A percentile compares a stretch with the other conserved stretches of the same genome.
Evolutionary conservation across 2,113 vertebrate species (phyloP).

Genomic region (Microtus richardsoni): DNA sequence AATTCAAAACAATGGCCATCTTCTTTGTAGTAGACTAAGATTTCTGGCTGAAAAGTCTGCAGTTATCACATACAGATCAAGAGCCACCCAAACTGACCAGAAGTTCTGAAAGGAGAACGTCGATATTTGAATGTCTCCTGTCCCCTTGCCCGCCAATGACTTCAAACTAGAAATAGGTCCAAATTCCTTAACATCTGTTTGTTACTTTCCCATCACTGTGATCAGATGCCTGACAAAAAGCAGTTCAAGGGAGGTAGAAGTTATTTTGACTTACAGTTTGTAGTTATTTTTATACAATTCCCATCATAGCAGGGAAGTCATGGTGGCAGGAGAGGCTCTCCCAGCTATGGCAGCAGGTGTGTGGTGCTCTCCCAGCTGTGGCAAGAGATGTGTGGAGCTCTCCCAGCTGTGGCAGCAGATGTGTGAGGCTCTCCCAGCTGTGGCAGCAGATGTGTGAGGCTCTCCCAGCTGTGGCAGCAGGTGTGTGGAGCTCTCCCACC

Average conservation of each 20-base stretch:
- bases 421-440: neutral
- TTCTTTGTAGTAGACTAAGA: conserved; percentile 25
- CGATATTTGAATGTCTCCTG: neutral
- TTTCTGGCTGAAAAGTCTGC: neutral
- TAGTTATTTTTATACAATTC: too few species aligned
- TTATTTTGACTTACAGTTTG: neutral
- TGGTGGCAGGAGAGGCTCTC: neutral
- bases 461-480: neutral
- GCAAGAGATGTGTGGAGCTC: too few species aligned
- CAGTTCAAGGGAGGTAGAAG: neutral
- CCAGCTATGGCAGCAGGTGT: too few species aligned
- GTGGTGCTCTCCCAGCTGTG: too few species aligned
- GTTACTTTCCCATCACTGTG: neutral
- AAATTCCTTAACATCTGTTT: neutral
- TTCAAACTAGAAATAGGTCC: conserved; percentile 3
- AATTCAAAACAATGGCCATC: conserved; percentile 20
- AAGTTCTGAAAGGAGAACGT: neutral
- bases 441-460: neutral
- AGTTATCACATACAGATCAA: neutral
- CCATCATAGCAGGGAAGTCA: too few species aligned
- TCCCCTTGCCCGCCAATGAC: neutral
- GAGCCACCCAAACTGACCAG: neutral
- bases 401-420: neutral
- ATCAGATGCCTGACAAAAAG: neutral
- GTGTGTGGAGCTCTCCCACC: neutral